Evolutionary conservation across 1,140 invertebrate species (phyloP), one percentile per base, ranked within the genome.

Genomic region (Diorhabda sublineata): DNA sequence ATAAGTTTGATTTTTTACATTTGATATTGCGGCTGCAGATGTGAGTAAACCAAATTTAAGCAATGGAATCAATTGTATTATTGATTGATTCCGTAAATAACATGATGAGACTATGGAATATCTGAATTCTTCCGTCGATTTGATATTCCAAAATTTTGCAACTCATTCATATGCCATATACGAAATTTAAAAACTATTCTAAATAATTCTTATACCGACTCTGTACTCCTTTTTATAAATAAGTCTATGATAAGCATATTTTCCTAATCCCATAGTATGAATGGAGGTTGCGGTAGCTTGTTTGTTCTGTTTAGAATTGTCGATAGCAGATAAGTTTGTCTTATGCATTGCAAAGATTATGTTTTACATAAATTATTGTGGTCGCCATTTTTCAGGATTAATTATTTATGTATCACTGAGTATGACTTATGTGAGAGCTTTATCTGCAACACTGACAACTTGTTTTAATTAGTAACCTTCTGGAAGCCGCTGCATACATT

Each of bases 291-390:
- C 44, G 44, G 61, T 0, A 62, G 61, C 11, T 62, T 62, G 61
- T 62, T 62, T 62, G 44, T 62, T 62, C 61, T 11, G 5, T 62
- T 62, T 8, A 62, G 11, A 62, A 11, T 45, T 8, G 5, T 11
- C 43, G 61, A 62, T 47, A 43, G 61, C 43, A 62, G 61, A 62
- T 62, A 62, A 42, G 61, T 62, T 62, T 43, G 44, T 62, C 8
- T 9, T 8, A 44, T 44, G 43, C 61, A 9, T 62, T 11, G 43
- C 6, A 42, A 62, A 62, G 61, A 62, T 62, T 44, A 44, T 47
- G 44, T 44, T 62, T 62, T 62, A 62, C 61, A 62, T 62, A 44
- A 62, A 62, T 62, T 62, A 62, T 62, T 44, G n/a, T 45, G 61
- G 7, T 7, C 61, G 42, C 42, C 61, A 44, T 62, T 62, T 47